Conservation (phyloP, 1,140 invertebrate species). For the Frieseomelitta varia region DNA sequence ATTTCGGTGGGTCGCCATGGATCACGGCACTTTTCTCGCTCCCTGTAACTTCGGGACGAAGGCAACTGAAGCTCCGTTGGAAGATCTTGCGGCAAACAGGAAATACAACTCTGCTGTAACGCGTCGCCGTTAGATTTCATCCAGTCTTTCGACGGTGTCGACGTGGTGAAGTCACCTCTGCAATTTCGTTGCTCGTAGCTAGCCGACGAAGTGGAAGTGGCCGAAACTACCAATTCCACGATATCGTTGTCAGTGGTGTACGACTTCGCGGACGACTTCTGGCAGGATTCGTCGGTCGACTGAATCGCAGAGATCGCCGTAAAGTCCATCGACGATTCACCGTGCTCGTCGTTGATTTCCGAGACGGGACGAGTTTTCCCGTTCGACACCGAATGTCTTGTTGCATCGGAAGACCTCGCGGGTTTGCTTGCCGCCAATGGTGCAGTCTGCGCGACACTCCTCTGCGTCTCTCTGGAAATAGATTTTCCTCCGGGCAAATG, state of each 20-base stretch:
- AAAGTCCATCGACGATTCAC: slow-evolving; percentile 8
- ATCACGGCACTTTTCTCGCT: slow-evolving; percentile 78
- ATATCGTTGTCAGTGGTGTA: slow-evolving; percentile 11
- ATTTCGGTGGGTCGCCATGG: slow-evolving; percentile 80
- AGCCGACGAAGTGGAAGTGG: background rate
- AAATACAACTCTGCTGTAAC: slow-evolving; percentile 50
- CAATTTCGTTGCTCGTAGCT: slow-evolving; percentile 28
- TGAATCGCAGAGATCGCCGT: slow-evolving; percentile 20
- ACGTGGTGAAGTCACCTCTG: slow-evolving; percentile 42
- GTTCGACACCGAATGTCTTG: background rate
- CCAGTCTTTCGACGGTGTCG: slow-evolving; percentile 54
- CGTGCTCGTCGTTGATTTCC: slow-evolving; percentile 8
- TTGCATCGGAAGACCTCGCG: slow-evolving; percentile 42
- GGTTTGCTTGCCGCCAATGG: background rate
- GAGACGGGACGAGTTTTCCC: slow-evolving; percentile 6
- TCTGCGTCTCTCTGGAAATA: slow-evolving; percentile 30
- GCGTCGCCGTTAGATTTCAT: slow-evolving; percentile 28
- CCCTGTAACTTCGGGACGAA: slow-evolving; percentile 76
- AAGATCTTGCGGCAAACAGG: slow-evolving; percentile 69
- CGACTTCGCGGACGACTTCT: slow-evolving; percentile 8
- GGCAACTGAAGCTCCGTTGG: slow-evolving; percentile 78
- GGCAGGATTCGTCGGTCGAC: slow-evolving; percentile 38
- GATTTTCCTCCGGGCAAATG: slow-evolving; percentile 22
- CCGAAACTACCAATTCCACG: background rate
- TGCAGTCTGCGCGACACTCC: slow-evolving; percentile 1